phyloP scores from a whole-genome alignment of 2,113 vertebrate genomes.

The Noctilio leporinus region DNA sequence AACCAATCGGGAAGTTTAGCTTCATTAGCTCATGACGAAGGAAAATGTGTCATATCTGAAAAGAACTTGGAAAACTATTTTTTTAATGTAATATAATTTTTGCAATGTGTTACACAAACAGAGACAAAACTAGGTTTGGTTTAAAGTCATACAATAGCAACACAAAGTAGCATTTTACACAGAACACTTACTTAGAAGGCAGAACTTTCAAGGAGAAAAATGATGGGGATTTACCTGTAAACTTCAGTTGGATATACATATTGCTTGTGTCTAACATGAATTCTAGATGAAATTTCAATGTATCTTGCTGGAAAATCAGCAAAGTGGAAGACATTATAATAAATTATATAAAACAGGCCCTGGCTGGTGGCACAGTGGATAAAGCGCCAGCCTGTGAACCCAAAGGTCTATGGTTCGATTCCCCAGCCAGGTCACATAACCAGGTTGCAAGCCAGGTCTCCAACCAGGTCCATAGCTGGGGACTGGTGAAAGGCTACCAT shows the following conservation, averaged over 20 bases:
- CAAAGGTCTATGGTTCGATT: no score
- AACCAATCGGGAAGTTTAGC: not conserved
- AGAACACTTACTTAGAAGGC: not conserved
- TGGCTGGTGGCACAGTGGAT: no score
- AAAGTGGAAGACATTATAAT: not conserved
- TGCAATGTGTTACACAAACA: not conserved
- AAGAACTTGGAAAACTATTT: not conserved
- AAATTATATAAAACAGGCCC: not conserved
- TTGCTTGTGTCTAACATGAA: constrained; percentile 21
- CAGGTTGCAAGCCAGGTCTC: no score
- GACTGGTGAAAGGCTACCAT: no score
- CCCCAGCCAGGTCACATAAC: no score
- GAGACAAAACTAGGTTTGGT: not conserved
- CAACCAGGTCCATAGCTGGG: no score
- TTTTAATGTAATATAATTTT: not conserved
- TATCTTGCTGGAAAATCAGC: constrained; percentile 6
- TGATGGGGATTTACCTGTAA: constrained; percentile 70
- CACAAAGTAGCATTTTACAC: not conserved
- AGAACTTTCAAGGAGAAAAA: constrained; percentile 35
- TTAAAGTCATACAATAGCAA: not conserved
- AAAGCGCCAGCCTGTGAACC: no score
- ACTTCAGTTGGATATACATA: constrained; percentile 44
- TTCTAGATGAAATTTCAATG: constrained; percentile 37
- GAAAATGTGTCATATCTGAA: not conserved
- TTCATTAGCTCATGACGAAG: not conserved